Evolutionary conservation across 2,113 vertebrate genomes (phyloP), one percentile per base, ranked within the genome.

Genomic region (Ailurus styani): DNA sequence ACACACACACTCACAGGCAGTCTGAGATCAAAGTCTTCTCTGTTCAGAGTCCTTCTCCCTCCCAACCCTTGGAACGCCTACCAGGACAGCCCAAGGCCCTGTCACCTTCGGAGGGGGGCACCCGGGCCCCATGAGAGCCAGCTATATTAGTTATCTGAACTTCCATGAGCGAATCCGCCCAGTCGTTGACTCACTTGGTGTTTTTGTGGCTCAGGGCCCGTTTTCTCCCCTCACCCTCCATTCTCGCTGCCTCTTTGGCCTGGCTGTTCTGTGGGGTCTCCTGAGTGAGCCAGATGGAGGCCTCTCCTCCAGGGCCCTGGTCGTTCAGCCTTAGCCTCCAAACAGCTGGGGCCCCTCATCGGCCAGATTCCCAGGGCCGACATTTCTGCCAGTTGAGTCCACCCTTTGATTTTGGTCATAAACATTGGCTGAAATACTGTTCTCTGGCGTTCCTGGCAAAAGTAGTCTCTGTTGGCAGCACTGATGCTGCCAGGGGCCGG

Each of bases 141-240:
- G 12, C 17, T 27, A 2, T 37, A 6, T 29, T 18, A 25, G 27
- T 25, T 11, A 0, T 13, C 66, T 42, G 57, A 45, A 66, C 23
- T 17, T 54, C 17, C 11, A 20, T 6, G 10, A 62, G 40, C 17
- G 23, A 0, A 2, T 15, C 2, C 0, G 0, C 31, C 31, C 55
- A 88, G 70, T 10, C 37, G 25, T 54, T 42, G 50, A 27, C 4
- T 34, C 2, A 0, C 2, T 8, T 10, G 18, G 11, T 64, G 29
- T 82, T 7, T 18, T 1, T 4, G 2, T 29, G 47, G 11, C 10
- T 54, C 29, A 3, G 34, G 54, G 6, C 29, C 40, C 9, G 0
- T 57, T 42, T 55, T 12, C 5, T 29, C 18, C 37, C 1, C 18
- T 40, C 0, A 1, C 34, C 45, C 91, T 81, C 77, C 75, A 4